phyloP scores from a whole-genome alignment of 2,888 invertebrate species.

The Macrosiphum euphorbiae region DNA sequence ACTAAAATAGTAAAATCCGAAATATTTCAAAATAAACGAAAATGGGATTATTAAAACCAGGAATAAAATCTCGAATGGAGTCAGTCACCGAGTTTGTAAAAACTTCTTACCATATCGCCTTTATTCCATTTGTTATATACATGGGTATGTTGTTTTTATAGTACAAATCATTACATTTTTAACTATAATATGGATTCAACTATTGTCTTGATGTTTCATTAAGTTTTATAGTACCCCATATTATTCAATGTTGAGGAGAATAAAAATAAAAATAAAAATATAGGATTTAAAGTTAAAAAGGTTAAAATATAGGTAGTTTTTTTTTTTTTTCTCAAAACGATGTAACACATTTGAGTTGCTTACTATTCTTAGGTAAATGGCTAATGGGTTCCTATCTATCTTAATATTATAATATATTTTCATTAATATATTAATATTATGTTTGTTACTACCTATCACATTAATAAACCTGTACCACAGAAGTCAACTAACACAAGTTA shows the following conservation, averaged over 20 bases:
- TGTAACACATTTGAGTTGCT: background rate
- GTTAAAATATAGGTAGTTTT: background rate
- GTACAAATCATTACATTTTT: background rate
- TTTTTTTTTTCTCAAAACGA: background rate
- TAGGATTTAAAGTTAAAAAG: background rate
- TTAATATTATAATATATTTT: background rate
- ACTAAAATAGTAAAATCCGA: background rate
- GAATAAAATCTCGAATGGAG: constrained; percentile 51
- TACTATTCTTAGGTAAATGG: background rate
- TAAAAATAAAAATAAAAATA: background rate
- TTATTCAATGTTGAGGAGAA: background rate
- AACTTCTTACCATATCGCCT: constrained; percentile 46
- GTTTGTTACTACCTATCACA: background rate
- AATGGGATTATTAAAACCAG: constrained; percentile 49
- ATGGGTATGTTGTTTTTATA: constrained; percentile 42
- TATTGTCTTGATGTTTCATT: background rate
- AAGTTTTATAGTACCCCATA: background rate
- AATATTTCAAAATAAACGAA: background rate
- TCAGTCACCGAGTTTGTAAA: constrained; percentile 33
- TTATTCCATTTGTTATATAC: constrained; percentile 60
- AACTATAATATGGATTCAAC: background rate
- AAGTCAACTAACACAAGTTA: too few relatives aligned
- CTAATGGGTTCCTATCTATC: background rate
- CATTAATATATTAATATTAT: background rate
- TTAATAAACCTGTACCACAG: background rate